Percentiles rank a stretch among this genome's conserved stretches.
phyloP scores from a whole-genome alignment of 2,797 vertebrate genomes.

The Huso huso region DNA sequence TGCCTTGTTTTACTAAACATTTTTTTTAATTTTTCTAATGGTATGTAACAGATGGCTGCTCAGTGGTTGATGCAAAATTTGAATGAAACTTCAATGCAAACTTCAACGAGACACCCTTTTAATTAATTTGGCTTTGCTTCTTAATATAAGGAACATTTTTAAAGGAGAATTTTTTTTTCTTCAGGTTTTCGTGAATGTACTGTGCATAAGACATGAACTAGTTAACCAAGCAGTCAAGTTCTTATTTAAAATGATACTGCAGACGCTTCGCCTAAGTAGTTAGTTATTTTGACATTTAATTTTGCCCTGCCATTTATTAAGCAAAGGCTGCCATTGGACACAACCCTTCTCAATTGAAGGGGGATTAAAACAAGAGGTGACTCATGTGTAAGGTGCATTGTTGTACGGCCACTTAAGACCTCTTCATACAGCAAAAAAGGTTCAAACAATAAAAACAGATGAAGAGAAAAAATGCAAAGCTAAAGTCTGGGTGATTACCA shows the following conservation, averaged over 20 bases:
- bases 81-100: too few species aligned
- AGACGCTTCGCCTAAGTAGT: constrained; percentile 29
- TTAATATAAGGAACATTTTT: too few species aligned
- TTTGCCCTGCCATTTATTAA: constrained; percentile 32
- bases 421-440: constrained; percentile 51
- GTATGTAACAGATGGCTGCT: too few species aligned
- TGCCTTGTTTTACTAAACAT: too few species aligned
- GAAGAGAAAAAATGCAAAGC: constrained; percentile 50
- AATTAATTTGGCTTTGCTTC: too few species aligned
- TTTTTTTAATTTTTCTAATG: too few species aligned
- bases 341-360: constrained; percentile 21
- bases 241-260: constrained; percentile 34
- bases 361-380: constrained; percentile 21
- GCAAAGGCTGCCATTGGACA: constrained; percentile 30
- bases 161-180: background rate
- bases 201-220: too few species aligned
- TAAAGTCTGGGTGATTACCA: constrained; percentile 79
- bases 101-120: too few species aligned
- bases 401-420: constrained; percentile 54
- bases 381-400: constrained; percentile 36
- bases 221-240: constrained; percentile 2
- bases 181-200: too few species aligned
- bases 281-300: constrained; percentile 47
- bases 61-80: too few species aligned
- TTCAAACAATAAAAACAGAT: constrained; percentile 57